These are phyloP conservation scores for Dendrolimus kikuchii DNA, from an alignment of 1,140 invertebrate species.

Conservation along the genomic window DNA sequence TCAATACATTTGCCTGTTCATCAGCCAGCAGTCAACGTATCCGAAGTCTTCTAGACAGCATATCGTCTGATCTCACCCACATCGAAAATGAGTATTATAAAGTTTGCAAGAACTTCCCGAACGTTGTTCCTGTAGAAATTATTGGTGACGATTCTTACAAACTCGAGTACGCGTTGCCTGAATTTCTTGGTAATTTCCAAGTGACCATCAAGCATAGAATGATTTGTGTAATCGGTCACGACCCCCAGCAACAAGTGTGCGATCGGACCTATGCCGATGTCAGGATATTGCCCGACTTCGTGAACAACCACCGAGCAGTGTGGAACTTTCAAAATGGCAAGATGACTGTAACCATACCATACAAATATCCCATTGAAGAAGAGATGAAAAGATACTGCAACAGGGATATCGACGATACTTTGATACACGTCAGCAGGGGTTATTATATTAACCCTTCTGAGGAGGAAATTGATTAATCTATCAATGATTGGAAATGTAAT, in stretches of 20 bases:
- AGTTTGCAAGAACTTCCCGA: conserved; percentile 1
- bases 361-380: neutral
- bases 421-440: neutral
- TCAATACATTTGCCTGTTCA: too few relatives aligned
- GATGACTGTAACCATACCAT: neutral
- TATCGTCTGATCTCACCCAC: neutral
- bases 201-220: conserved; percentile 1
- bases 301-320: neutral
- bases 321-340: neutral
- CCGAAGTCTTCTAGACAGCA: neutral
- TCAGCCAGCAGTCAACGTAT: neutral
- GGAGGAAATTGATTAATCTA: too few relatives aligned
- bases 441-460: neutral
- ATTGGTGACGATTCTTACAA: neutral
- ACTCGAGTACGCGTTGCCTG: neutral
- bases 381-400: neutral
- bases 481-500: too few relatives aligned
- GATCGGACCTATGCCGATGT: neutral
- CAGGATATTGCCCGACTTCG: neutral
- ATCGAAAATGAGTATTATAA: neutral
- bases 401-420: neutral
- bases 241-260: neutral
- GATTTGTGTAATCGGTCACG: neutral
- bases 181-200: conserved; percentile 2
- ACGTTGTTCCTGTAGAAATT: neutral